A percentile compares a stretch with the other conserved stretches of the same genome.
phyloP scores from a whole-genome alignment of 2,888 invertebrate genomes.

The Psylliodes chrysocephalus region DNA sequence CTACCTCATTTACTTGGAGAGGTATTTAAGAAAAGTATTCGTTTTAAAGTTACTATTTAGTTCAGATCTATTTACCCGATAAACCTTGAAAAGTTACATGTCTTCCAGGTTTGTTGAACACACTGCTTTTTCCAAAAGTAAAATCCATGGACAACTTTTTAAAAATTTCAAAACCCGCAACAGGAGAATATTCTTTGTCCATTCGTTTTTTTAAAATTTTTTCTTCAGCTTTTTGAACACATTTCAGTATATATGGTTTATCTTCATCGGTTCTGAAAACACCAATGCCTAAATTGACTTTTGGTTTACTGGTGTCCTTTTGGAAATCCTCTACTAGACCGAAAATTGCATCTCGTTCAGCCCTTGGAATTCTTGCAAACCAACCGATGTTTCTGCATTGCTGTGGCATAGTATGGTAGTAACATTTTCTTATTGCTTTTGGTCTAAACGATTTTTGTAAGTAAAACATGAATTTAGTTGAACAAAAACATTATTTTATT shows the following conservation, averaged over 20 bases:
- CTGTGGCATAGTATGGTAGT: background rate
- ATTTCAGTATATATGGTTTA: slow-evolving; percentile 70
- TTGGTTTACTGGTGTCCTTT: slow-evolving; percentile 72
- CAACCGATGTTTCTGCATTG: slow-evolving; percentile 28
- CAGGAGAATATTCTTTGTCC: slow-evolving; percentile 74
- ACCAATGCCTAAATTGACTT: slow-evolving; percentile 73
- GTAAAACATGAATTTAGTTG: background rate
- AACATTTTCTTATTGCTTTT: background rate
- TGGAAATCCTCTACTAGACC: slow-evolving; percentile 76
- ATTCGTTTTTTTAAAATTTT: slow-evolving; percentile 62
- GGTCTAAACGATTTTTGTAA: background rate
- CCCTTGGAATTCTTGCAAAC: slow-evolving; percentile 70
- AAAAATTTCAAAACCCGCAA: slow-evolving; percentile 67
- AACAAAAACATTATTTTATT: background rate
- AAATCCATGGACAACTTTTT: slow-evolving; percentile 64
- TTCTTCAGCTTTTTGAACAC: slow-evolving; percentile 71
- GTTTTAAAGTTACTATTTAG: too few species aligned
- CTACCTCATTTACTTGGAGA: too few species aligned
- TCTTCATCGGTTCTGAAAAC: slow-evolving; percentile 75
- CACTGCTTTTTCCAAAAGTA: slow-evolving; percentile 70
- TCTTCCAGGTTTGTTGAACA: slow-evolving; percentile 44
- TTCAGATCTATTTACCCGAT: background rate
- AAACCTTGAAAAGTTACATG: background rate
- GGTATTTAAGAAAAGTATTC: too few species aligned
- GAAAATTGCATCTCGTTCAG: slow-evolving; percentile 75